Base-by-base conservation (phyloP, 2,113 vertebrate species). In the Lota lota region DNA sequence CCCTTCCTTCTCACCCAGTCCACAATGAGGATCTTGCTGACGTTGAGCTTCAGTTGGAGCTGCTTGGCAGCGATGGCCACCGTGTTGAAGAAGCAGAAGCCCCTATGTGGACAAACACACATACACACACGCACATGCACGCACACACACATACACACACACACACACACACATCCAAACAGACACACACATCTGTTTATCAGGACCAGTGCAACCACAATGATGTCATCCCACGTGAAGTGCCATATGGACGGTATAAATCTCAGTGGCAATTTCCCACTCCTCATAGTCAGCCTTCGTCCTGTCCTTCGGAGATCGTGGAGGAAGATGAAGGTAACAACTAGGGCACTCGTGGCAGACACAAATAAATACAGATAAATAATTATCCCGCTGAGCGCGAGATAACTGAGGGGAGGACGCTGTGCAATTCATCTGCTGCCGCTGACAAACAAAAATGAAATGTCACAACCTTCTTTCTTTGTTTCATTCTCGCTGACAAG, bases 81-180 rank as follows among this genome's bases (percentile, higher is more conserved):
- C 0, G 96, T 96, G 88, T 96, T 99, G 74, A 97, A 97, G 90
- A 95, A 98, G 83, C 95, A 97, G 83, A 94, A 95, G 17, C 93
- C 94, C 93, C 96, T 98, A 33, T 33, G 84, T 63, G 80, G 83
- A 89, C 75, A 33, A 33, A 47, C 7, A 47, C 40, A 47, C 40
- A 47, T 2, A 47, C 40, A 47, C 40, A 47, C 28, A 33, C 28
- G 7, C 28, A 33, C 28, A 33, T 7, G 7, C 28, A 33, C 28
- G 7, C 28, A 33, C 28, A 33, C 58, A 62, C 3, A 54, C 70
- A 54, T 63, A 57, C 22, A 63, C 59, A 40, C 68, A 72, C 62
- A 72, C 36, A 68, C 56, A 62, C 4, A 56, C 70, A 56, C 70
- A 58, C 24, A 63, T 50, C 22, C 68, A 72, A 67, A 79, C 66